Percentiles rank a stretch among this genome's conserved stretches.
These are phyloP conservation scores for Azorinus chamasolen DNA, from an alignment of 2,888 invertebrate genomes.

Conservation along the genomic window DNA sequence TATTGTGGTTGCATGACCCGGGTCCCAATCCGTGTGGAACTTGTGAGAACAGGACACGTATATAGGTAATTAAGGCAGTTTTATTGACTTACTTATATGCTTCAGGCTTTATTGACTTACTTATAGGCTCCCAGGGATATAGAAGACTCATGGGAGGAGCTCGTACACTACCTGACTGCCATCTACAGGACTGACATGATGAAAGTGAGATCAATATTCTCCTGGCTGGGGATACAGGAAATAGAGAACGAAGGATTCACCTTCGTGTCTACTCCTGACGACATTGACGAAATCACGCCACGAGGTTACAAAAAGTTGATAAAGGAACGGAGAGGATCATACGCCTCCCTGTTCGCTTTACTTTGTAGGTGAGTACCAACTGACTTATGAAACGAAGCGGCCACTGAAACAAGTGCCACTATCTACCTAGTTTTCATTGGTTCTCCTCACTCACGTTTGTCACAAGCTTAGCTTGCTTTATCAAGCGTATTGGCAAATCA, in stretches of 20 bases:
- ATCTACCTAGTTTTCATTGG: no score
- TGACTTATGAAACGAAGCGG: no score
- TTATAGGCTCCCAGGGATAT: constrained; percentile 47
- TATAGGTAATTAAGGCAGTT: no score
- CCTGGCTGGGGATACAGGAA: constrained; percentile 58
- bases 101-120: no score
- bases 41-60: no score
- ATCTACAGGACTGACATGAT: constrained; percentile 59
- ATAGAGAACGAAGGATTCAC: constrained; percentile 53
- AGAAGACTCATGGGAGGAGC: constrained; percentile 54
- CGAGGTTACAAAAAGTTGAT: constrained; percentile 64
- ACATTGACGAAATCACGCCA: constrained; percentile 53
- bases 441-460: no score
- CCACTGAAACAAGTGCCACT: no score
- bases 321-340: constrained; percentile 54
- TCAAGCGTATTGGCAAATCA: no score
- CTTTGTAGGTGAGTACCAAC: constrained; percentile 61
- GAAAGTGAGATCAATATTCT: constrained; percentile 61
- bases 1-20: no score
- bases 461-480: no score
- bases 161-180: constrained; percentile 49
- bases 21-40: no score
- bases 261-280: constrained; percentile 35
- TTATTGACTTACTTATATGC: no score
- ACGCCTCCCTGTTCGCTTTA: constrained; percentile 61